Evolutionary conservation across 2,888 invertebrate genomes (phyloP), one percentile per base, ranked within the genome.

Genomic region (Eugnorisma glareosa): DNA sequence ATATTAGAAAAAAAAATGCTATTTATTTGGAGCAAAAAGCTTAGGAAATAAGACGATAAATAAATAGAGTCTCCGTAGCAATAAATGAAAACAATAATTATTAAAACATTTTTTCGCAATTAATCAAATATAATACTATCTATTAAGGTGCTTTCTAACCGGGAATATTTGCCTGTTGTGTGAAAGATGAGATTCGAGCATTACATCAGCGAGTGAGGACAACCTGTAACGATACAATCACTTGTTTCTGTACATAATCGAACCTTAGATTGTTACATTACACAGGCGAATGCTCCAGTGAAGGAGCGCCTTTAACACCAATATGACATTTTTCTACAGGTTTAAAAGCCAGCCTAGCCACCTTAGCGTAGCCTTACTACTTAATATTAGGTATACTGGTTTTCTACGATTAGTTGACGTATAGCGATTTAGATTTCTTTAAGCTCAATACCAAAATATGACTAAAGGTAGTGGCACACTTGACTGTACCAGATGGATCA

Each of bases 391-490:
- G 48, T 54, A 37, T 68, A 79, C 57, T 79, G 73, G 57, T 80
- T 80, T 74, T 67, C 69, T 80, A 72, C 67, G 63, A 74, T 57
- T 80, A 75, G 68, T 71, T 69, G 64, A 73, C 28, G 51, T 57
- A 48, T 73, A 86, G 67, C 67, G 13, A 67, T 57, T 67, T 75
- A 75, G 70, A 76, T 81, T 86, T 77, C 43, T 63, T 72, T 76
- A 61, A 63, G 74, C 83, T 84, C 64, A 64, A 86, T 86, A 79
- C 86, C 83, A 84, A 86, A 83, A 83, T 83, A 13, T 83, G 35
- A 77, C 35, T 69, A n/a, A 66, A 64, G 63, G 40, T 35, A 61
- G 21, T 64, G 13, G 28, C 77, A 83, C 59, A 82, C 48, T 64
- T 48, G 28, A 63, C 35, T 72, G 71, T 66, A 66, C 1, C 28